Conservation (phyloP, 2,888 invertebrate genomes). For the Ryuthela nishihirai region DNA sequence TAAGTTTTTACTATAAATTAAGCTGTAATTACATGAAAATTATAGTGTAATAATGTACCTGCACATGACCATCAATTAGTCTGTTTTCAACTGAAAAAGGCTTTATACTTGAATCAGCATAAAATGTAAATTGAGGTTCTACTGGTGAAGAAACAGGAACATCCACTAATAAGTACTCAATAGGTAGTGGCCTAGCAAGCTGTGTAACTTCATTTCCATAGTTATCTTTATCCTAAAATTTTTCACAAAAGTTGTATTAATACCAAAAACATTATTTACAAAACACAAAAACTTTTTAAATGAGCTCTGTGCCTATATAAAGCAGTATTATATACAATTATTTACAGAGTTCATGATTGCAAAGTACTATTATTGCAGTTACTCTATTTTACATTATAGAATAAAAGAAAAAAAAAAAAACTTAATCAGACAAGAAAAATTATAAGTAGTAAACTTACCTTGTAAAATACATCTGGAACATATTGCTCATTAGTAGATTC, state of each 20-base stretch:
- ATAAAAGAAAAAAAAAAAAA: neutral
- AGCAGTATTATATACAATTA: too few species aligned
- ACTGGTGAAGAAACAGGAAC: conserved; percentile 90
- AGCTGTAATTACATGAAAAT: too few species aligned
- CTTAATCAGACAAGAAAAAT: neutral
- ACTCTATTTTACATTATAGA: too few species aligned
- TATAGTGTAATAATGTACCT: too few species aligned
- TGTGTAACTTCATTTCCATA: conserved; percentile 97
- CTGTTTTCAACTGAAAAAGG: conserved; percentile 81
- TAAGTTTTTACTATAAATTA: too few species aligned
- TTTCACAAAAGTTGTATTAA: too few species aligned
- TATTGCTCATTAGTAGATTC: conserved; percentile 91
- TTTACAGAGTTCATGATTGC: too few species aligned
- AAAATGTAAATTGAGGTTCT: conserved; percentile 73
- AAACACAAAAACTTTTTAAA: too few species aligned
- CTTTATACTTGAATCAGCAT: conserved; percentile 53
- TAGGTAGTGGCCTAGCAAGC: conserved; percentile 89
- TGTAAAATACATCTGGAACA: conserved; percentile 98
- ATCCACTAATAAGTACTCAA: conserved; percentile 95
- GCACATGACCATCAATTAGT: conserved; percentile 70
- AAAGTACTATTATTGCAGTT: too few species aligned
- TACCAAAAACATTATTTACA: too few species aligned
- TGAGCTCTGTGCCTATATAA: too few species aligned
- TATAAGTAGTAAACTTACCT: conserved; percentile 58
- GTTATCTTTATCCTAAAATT: conserved; percentile 85